These are phyloP conservation scores for Pangasius macronema DNA, from an alignment of 2,797 vertebrate species.

Conservation along the genomic window DNA sequence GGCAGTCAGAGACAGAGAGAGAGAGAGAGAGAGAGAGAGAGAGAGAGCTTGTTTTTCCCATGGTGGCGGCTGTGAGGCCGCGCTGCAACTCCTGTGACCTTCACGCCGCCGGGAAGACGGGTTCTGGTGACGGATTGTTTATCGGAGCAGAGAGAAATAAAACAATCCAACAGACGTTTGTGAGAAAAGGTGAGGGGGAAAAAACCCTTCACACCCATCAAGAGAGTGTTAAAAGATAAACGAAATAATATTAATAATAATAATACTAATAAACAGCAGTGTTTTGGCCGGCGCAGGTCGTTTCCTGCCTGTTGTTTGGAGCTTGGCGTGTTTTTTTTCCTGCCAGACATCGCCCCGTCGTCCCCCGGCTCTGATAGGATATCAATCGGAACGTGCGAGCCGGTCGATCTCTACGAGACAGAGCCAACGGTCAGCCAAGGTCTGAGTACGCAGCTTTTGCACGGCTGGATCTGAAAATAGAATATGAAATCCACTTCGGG, in stretches of 20 bases:
- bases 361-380: constrained; percentile 53
- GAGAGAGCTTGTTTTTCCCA: constrained; percentile 43
- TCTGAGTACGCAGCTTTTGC: constrained; percentile 41
- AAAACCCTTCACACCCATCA: neutral
- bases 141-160: constrained; percentile 19
- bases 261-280: neutral
- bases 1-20: constrained; percentile 21
- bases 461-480: constrained; percentile 47
- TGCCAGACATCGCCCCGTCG: constrained; percentile 36
- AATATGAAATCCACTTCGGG: constrained; percentile 43
- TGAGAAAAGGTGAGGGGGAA: neutral
- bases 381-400: constrained; percentile 51
- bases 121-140: constrained; percentile 34
- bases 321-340: neutral
- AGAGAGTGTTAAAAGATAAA: neutral
- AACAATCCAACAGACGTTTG: neutral
- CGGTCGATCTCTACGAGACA: constrained; percentile 52
- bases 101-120: constrained; percentile 16
- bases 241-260: neutral
- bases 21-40: neutral
- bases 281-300: constrained; percentile 18
- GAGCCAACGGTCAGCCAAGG: constrained; percentile 50
- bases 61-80: constrained; percentile 31
- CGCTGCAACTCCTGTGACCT: constrained; percentile 34
- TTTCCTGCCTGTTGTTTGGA: constrained; percentile 39